Percentiles rank a stretch among this genome's conserved stretches.
phyloP scores from a whole-genome alignment of 2,113 vertebrate species.

The Mugil cephalus region DNA sequence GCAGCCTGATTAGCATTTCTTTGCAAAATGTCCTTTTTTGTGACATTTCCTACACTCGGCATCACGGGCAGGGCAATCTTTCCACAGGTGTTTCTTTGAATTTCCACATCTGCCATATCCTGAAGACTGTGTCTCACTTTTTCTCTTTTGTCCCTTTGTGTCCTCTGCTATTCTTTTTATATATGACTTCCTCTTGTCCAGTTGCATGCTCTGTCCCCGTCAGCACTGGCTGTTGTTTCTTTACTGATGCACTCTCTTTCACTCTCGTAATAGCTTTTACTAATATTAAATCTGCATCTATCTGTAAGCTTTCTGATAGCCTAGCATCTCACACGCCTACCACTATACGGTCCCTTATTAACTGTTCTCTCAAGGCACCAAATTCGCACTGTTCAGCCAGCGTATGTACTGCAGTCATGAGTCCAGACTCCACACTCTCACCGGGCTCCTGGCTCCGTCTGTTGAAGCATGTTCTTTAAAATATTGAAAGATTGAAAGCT shows the following conservation, averaged over 20 bases:
- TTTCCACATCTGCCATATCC: slow-evolving; percentile 15
- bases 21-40: slow-evolving; percentile 39
- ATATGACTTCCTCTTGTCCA: neutral
- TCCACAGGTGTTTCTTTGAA: slow-evolving; percentile 3
- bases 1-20: slow-evolving; percentile 6
- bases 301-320: neutral
- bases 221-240: neutral
- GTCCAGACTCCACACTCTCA: neutral
- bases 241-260: neutral
- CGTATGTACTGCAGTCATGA: neutral
- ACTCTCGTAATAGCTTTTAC: neutral
- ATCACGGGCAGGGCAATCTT: slow-evolving; percentile 18
- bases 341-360: neutral
- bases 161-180: neutral
- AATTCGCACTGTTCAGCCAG: neutral
- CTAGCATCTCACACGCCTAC: neutral
- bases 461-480: neutral
- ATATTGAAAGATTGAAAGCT: neutral
- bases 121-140: no score
- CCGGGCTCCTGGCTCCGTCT: neutral
- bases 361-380: neutral
- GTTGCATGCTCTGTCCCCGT: neutral
- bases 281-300: neutral
- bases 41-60: slow-evolving; percentile 32
- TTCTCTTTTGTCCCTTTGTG: neutral